Percentiles rank a stretch among this genome's conserved stretches.
phyloP scores from a whole-genome alignment of 2,888 invertebrate species.

The Cremastinae sp. region DNA sequence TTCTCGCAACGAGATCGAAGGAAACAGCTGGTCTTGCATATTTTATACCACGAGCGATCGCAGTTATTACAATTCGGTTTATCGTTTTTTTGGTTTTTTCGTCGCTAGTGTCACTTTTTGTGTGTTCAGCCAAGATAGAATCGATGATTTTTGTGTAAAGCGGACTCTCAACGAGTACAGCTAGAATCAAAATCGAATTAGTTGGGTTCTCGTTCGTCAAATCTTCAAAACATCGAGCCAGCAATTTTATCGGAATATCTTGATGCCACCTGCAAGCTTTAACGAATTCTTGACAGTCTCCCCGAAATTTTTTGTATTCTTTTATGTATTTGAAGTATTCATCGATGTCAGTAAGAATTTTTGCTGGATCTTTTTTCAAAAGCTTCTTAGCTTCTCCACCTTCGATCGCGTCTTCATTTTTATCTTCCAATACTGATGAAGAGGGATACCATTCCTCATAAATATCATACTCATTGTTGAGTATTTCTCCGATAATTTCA shows the following conservation, averaged over 20 bases:
- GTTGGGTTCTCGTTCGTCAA: slow-evolving; percentile 40
- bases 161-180: slow-evolving; percentile 65
- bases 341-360: slow-evolving; percentile 59
- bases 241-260: slow-evolving; percentile 71
- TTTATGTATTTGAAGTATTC: slow-evolving; percentile 53
- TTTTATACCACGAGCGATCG: slow-evolving; percentile 58
- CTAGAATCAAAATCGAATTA: slow-evolving; percentile 58
- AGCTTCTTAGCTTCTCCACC: slow-evolving; percentile 6
- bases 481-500: neutral
- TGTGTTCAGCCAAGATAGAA: slow-evolving; percentile 63
- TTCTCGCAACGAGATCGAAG: slow-evolving; percentile 57
- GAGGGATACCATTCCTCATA: slow-evolving; percentile 47
- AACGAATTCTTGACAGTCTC: slow-evolving; percentile 64
- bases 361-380: slow-evolving; percentile 47
- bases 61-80: slow-evolving; percentile 13
- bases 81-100: slow-evolving; percentile 46
- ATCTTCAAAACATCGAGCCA: slow-evolving; percentile 49
- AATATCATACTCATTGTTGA: slow-evolving; percentile 59
- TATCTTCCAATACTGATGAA: neutral
- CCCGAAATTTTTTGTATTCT: rapidly evolving
- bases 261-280: slow-evolving; percentile 70
- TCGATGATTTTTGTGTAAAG: slow-evolving; percentile 64
- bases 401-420: slow-evolving; percentile 8
- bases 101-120: slow-evolving; percentile 57
- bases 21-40: slow-evolving; percentile 72